phyloP scores from a whole-genome alignment of 1,140 invertebrate genomes.

The Ooceraea biroi region DNA sequence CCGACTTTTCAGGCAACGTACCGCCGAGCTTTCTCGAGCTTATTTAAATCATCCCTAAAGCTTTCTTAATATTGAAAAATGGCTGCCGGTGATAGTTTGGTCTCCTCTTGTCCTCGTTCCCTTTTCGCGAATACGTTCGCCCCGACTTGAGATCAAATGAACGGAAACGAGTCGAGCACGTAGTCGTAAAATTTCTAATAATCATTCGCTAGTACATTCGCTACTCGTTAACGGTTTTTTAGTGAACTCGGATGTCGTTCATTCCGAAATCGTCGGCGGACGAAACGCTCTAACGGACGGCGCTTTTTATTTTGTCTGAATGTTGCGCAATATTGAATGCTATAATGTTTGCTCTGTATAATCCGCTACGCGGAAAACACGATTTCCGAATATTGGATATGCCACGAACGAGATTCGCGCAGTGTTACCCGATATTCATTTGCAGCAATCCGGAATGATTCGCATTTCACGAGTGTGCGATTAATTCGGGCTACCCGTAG shows the following conservation, averaged over 20 bases:
- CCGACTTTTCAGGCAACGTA: conserved; percentile 72
- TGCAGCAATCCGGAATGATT: conserved; percentile 64
- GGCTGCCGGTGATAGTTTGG: conserved; percentile 27
- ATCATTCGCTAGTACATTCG: neutral
- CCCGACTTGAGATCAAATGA: neutral
- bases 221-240: conserved; percentile 7
- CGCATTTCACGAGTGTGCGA: conserved; percentile 54
- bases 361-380: conserved; percentile 53
- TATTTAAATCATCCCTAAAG: conserved; percentile 82
- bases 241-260: neutral
- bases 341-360: conserved; percentile 61
- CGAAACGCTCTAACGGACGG: conserved; percentile 3
- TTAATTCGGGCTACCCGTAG: conserved; percentile 40
- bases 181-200: neutral
- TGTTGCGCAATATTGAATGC: conserved; percentile 49
- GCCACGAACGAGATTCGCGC: conserved; percentile 51
- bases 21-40: conserved; percentile 72
- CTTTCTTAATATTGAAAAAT: conserved; percentile 82
- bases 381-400: conserved; percentile 62
- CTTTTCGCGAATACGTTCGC: neutral
- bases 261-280: neutral
- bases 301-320: conserved; percentile 33
- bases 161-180: conserved; percentile 7
- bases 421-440: conserved; percentile 60
- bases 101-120: conserved; percentile 20